A percentile compares a stretch with the other conserved stretches of the same genome.
phyloP scores from a whole-genome alignment of 2,113 vertebrate genomes.

The Melanotaenia duboulayi region DNA sequence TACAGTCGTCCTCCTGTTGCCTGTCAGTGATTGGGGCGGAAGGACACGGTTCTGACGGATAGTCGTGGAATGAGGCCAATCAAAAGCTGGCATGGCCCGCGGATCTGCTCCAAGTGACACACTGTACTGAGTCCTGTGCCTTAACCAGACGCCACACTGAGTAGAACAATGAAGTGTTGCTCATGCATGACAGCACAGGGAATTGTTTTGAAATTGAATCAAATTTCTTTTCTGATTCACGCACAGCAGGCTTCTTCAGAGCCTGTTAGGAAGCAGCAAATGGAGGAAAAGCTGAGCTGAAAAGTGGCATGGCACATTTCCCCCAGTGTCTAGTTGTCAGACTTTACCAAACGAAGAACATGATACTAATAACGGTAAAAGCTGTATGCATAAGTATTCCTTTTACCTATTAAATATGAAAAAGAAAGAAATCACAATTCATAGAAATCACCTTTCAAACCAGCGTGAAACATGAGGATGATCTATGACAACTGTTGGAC shows the following conservation, averaged over 20 bases:
- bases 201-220: conserved; percentile 59
- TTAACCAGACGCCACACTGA: conserved; percentile 42
- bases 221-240: conserved; percentile 53
- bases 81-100: conserved; percentile 39
- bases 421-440: not conserved
- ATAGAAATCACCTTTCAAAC: not conserved
- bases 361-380: conserved; percentile 8
- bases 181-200: conserved; percentile 46
- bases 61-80: conserved; percentile 61
- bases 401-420: not conserved
- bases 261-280: conserved; percentile 27
- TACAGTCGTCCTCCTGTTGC: conserved; percentile 63
- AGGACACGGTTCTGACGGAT: conserved; percentile 44
- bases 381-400: not conserved
- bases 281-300: not conserved
- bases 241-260: conserved; percentile 37
- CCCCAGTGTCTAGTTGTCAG: not conserved
- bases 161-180: conserved; percentile 46
- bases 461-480: not conserved
- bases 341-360: conserved; percentile 18
- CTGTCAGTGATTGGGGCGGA: conserved; percentile 51
- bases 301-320: conserved; percentile 12
- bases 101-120: conserved; percentile 25
- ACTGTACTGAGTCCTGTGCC: conserved; percentile 10
- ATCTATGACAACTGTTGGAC: too few species aligned